phyloP scores from a whole-genome alignment of 1,140 invertebrate genomes.

The Penaeus indicus region DNA sequence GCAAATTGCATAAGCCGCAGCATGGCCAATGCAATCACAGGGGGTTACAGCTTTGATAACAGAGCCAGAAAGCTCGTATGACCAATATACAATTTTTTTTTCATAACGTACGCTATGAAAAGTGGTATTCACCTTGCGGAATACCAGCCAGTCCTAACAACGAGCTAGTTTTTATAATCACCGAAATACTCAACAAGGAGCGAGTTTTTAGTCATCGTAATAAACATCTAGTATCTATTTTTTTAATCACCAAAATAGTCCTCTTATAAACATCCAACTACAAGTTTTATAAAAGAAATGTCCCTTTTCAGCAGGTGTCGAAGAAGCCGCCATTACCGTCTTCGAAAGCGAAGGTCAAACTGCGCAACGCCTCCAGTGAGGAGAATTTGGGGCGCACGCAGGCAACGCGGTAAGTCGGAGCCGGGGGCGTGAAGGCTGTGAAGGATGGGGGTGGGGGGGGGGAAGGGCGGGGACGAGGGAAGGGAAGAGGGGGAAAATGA shows the following conservation, averaged over 20 bases:
- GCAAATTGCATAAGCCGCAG: too few relatives aligned
- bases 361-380: constrained; percentile 63
- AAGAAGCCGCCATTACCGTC: constrained; percentile 60
- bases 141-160: too few relatives aligned
- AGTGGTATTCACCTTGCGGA: too few relatives aligned
- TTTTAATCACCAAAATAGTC: background rate
- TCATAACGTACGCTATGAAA: too few relatives aligned
- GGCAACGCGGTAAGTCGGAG: constrained; percentile 14
- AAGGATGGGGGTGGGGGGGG: background rate
- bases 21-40: too few relatives aligned
- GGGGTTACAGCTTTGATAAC: too few relatives aligned
- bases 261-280: background rate
- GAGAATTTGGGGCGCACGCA: constrained; percentile 46
- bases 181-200: too few relatives aligned
- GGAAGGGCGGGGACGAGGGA: background rate
- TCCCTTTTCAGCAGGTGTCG: constrained; percentile 51
- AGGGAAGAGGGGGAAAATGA: background rate
- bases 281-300: background rate
- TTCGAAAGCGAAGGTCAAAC: constrained; percentile 20
- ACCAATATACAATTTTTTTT: too few relatives aligned
- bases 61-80: too few relatives aligned
- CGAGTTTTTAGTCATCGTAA: too few relatives aligned
- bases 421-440: background rate
- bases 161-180: too few relatives aligned
- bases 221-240: too few relatives aligned